Evolutionary conservation across 53 echinoderm and acorn worm species (phyloP).

Genomic region (Zoroaster sp.): DNA sequence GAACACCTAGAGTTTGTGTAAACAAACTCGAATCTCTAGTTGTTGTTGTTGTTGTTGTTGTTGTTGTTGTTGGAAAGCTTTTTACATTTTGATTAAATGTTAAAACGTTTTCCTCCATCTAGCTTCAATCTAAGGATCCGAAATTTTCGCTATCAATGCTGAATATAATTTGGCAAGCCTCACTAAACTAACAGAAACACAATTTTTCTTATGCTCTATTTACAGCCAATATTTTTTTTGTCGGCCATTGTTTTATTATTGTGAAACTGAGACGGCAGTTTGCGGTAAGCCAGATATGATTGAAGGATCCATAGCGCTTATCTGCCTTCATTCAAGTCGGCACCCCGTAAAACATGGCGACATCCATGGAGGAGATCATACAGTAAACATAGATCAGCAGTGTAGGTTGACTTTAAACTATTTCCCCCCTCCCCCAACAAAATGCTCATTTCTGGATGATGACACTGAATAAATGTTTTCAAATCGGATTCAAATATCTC

Average conservation of each 20-base stretch:
- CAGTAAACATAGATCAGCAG: slow-evolving; percentile 86
- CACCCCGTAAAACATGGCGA: slow-evolving; percentile 94
- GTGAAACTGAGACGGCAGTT: slow-evolving; percentile 94
- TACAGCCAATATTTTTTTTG: slow-evolving; percentile 91
- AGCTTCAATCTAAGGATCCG: no score
- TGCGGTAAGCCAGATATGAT: slow-evolving; percentile 96
- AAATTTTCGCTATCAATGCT: no score
- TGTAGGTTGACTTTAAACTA: slow-evolving; percentile 54
- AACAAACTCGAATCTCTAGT: no score
- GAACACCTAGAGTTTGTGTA: no score
- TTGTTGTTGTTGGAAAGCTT: no score
- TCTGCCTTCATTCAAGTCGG: slow-evolving; percentile 81
- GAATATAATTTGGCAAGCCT: no score
- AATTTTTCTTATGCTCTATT: background rate
- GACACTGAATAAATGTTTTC: background rate
- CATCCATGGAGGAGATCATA: slow-evolving; percentile 96
- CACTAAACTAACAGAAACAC: background rate
- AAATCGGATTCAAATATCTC: no score
- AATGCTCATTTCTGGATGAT: background rate
- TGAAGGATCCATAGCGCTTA: slow-evolving; percentile 92
- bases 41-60: no score
- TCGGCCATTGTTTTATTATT: slow-evolving; percentile 96
- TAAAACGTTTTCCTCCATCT: no score
- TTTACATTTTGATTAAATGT: no score
- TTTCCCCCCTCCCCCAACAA: background rate